phyloP scores from a whole-genome alignment of 1,140 invertebrate genomes.

The Helicoverpa zea region DNA sequence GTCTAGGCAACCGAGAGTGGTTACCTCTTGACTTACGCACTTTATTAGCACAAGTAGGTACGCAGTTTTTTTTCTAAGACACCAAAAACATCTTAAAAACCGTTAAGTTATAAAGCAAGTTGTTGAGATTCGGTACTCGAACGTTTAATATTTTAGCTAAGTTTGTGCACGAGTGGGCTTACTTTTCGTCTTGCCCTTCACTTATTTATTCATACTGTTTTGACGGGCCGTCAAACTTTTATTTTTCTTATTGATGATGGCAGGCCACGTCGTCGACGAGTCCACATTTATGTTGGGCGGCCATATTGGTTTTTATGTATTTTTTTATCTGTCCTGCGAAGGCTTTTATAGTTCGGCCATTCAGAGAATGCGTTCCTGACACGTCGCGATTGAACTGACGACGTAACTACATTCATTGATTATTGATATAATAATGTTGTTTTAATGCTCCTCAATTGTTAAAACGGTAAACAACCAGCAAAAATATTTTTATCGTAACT shows the following conservation, averaged over 20 bases:
- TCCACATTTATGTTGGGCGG: slow-evolving; percentile 20
- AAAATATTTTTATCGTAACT: too few species aligned
- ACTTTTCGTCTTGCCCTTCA: slow-evolving; percentile 26
- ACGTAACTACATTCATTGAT: too few species aligned
- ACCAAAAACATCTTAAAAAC: slow-evolving; percentile 18
- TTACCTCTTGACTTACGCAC: too few species aligned
- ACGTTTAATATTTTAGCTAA: slow-evolving; percentile 49
- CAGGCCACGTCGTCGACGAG: slow-evolving; percentile 7
- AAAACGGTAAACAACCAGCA: too few species aligned
- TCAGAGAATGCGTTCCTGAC: too few species aligned
- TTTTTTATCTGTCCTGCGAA: slow-evolving; percentile 8
- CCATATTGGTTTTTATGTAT: slow-evolving; percentile 17
- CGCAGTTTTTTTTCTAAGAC: background rate
- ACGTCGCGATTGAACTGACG: too few species aligned
- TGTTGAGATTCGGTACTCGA: slow-evolving; percentile 34
- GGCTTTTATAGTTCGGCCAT: too few species aligned
- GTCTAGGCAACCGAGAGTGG: too few species aligned
- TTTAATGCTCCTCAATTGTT: too few species aligned
- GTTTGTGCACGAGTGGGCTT: slow-evolving; percentile 36
- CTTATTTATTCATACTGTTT: slow-evolving; percentile 49
- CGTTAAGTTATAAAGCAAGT: slow-evolving; percentile 43
- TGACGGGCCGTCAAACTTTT: slow-evolving; percentile 48
- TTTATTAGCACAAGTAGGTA: too few species aligned
- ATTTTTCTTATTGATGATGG: slow-evolving; percentile 48
- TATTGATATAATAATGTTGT: too few species aligned